Evolutionary conservation across 2,888 invertebrate genomes (phyloP), one percentile per base, ranked within the genome.

Genomic region (Sphaerophoria taeniata): DNA sequence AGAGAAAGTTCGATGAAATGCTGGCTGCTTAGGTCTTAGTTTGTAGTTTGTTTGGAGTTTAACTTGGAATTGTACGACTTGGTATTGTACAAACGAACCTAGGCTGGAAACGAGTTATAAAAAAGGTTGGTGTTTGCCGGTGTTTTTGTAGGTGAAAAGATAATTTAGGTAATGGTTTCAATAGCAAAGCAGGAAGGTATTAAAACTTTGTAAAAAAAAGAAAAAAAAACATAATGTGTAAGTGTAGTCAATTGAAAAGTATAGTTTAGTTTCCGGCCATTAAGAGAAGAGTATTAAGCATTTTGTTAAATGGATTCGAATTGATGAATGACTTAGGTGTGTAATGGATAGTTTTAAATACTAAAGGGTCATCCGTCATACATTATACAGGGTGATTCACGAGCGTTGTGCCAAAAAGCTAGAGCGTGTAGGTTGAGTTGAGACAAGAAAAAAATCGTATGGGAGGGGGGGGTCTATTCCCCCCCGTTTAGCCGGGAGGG

Each of bases 1-100:
- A 83, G 83, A 83, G 83, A 83, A 83, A 83, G 83, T 83, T 78
- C 70, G 74, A 60, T 49, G 71, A 71, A 75, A 58, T 69, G 58
- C 69, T 78, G 73, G 58, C 69, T 78, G 73, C 73, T 77, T 56
- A 82, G 73, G 51, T 77, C 73, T 83, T 73, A 65, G 58, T 12
- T 6, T 47, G 56, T 67, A 72, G 67, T 58, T 80, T 63, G 70
- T 70, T 51, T 49, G 34, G 16, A 65, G 65, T 65, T 61, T 6
- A 43, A 61, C 16, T 51, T 16, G 14, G 61, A 53, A 45, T 24
- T 53, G 55, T 24, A n/a, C 43, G 31, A 49, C 6, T 43, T 11
- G 6, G 43, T 43, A 43, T 43, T 43, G 9, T 6, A 43, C 12
- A 43, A 3, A 43, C 43, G 43, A n/a, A 67, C 33, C 69, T 63